Evolutionary conservation across 2,888 invertebrate genomes (phyloP).

Genomic region (Drosophila hamatofila): DNA sequence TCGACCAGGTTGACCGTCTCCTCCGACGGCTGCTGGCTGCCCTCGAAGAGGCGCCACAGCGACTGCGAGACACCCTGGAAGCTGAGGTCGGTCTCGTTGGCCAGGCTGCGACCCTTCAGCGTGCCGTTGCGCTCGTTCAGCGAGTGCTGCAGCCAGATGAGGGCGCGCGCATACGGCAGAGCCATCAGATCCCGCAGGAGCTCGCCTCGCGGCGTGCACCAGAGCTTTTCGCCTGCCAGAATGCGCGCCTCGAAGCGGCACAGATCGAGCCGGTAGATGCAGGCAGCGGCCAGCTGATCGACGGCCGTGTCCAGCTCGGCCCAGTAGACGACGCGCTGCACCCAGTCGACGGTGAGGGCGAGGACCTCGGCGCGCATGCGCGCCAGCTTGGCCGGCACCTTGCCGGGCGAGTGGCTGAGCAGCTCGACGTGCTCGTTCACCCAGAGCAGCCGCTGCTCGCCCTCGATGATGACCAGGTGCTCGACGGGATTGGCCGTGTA

Average conservation of each 20-base stretch:
- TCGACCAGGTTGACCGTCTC: constrained; percentile 78
- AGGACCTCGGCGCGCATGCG: constrained; percentile 87
- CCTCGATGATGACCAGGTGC: constrained; percentile 88
- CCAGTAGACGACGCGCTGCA: constrained; percentile 93
- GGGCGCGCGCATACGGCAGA: constrained; percentile 90
- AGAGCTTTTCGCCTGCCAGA: constrained; percentile 86
- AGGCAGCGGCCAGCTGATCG: constrained; percentile 83
- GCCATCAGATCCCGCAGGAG: constrained; percentile 90
- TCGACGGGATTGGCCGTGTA: constrained; percentile 89
- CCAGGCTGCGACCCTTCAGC: constrained; percentile 71
- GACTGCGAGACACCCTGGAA: constrained; percentile 18
- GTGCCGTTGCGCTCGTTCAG: constrained; percentile 52
- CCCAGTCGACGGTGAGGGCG: constrained; percentile 94
- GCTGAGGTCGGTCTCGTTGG: constrained; percentile 33
- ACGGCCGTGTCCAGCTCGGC: constrained; percentile 87
- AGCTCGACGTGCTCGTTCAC: constrained; percentile 87
- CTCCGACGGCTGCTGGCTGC: constrained; percentile 62
- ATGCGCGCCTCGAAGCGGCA: constrained; percentile 87
- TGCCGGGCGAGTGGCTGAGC: constrained; percentile 74
- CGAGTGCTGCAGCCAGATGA: constrained; percentile 91
- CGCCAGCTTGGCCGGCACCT: constrained; percentile 86
- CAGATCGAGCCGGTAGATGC: constrained; percentile 89
- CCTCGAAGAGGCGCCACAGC: constrained; percentile 68
- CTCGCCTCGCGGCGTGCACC: constrained; percentile 87
- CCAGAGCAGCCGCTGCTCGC: constrained; percentile 93